Evolutionary conservation across 1,140 invertebrate genomes (phyloP).

Genomic region (Penaeus chinensis): DNA sequence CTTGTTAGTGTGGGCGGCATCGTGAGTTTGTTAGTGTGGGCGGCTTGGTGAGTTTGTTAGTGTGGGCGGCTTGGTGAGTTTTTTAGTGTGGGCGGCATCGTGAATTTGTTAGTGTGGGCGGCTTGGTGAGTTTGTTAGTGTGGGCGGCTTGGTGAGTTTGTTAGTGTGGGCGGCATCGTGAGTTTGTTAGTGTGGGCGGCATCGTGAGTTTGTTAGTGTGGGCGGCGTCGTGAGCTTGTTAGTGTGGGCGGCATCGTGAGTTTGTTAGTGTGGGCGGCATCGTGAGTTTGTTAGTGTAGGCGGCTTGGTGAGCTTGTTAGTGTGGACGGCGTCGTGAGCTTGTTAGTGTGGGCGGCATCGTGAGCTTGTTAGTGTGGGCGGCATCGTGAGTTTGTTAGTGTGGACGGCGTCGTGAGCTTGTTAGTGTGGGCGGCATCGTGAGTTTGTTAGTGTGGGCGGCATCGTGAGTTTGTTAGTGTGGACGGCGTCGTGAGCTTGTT

Average conservation of each 20-base stretch:
- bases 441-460: background rate
- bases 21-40: too few relatives aligned
- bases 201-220: constrained; percentile 62
- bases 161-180: too few relatives aligned
- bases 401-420: constrained; percentile 59
- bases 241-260: too few relatives aligned
- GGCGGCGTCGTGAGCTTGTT: constrained; percentile 61
- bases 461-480: constrained; percentile 62
- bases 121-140: constrained; percentile 62
- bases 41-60: constrained; percentile 62
- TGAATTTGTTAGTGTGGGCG: too few relatives aligned
- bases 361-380: too few relatives aligned
- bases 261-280: too few relatives aligned
- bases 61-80: constrained; percentile 60
- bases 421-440: constrained; percentile 60
- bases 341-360: background rate
- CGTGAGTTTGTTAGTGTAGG: constrained; percentile 62
- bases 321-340: too few relatives aligned
- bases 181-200: too few relatives aligned
- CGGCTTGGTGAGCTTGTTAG: constrained; percentile 63
- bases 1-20: too few relatives aligned
- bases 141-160: constrained; percentile 60
- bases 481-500: constrained; percentile 61
- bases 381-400: too few relatives aligned
- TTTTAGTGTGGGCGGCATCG: too few relatives aligned